phyloP scores from a whole-genome alignment of 1,140 invertebrate genomes.

The Conopomorpha cramerella region DNA sequence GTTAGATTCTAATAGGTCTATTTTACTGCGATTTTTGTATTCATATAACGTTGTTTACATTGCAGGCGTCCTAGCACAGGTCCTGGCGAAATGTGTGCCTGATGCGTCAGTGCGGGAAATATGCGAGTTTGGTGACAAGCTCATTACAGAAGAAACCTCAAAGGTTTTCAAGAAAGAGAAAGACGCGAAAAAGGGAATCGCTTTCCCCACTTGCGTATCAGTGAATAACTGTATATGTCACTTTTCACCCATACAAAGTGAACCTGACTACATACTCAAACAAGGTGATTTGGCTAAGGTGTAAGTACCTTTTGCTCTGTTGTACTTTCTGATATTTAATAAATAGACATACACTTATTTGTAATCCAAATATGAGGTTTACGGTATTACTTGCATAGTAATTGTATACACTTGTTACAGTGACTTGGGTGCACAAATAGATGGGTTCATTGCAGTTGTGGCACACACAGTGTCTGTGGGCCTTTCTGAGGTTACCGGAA shows the following conservation, averaged over 20 bases:
- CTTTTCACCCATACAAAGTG: slow-evolving; percentile 93
- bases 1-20: too few species aligned
- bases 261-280: slow-evolving; percentile 86
- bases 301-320: slow-evolving; percentile 64
- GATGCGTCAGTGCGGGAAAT: slow-evolving; percentile 89
- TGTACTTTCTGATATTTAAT: not conserved
- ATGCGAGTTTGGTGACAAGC: slow-evolving; percentile 90
- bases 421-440: slow-evolving; percentile 96
- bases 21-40: too few species aligned
- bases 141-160: slow-evolving; percentile 88
- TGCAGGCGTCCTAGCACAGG: slow-evolving; percentile 86
- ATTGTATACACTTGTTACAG: too few species aligned
- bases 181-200: slow-evolving; percentile 96
- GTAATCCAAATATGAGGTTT: too few species aligned
- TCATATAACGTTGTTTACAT: too few species aligned
- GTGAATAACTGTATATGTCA: slow-evolving; percentile 99
- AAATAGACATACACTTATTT: too few species aligned
- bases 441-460: slow-evolving; percentile 98
- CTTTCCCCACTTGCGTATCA: slow-evolving; percentile 98
- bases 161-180: slow-evolving; percentile 99
- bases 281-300: slow-evolving; percentile 97
- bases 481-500: slow-evolving; percentile 76
- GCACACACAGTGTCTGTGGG: slow-evolving; percentile 95
- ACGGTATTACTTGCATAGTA: too few species aligned
- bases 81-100: slow-evolving; percentile 85